A percentile compares a stretch with the other conserved stretches of the same genome.
Evolutionary conservation across 1,140 invertebrate species (phyloP).

Genomic region (Anadara kagoshimensis): DNA sequence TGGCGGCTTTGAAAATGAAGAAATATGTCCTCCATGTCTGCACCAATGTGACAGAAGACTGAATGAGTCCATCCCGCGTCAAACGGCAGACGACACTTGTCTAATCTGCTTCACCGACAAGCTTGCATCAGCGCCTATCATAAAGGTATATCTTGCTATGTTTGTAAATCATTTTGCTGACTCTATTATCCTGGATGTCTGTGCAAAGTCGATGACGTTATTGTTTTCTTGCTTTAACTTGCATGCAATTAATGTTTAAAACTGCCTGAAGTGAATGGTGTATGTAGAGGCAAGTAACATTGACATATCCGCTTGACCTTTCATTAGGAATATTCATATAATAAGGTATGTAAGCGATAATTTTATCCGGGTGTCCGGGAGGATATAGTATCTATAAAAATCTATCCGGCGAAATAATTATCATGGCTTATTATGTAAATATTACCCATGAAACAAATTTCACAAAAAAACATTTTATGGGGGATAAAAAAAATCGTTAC

Average conservation of each 20-base stretch:
- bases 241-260: neutral
- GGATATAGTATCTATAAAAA: no score
- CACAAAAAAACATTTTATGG: no score
- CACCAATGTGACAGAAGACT: neutral
- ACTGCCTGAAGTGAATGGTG: neutral
- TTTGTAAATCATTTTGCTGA: neutral
- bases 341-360: no score
- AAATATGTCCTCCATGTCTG: constrained; percentile 7
- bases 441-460: no score
- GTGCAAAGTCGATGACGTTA: neutral
- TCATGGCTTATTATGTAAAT: no score
- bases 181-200: neutral
- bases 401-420: no score
- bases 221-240: neutral
- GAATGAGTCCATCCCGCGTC: constrained; percentile 65
- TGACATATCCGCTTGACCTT: no score
- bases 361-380: no score
- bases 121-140: constrained; percentile 91
- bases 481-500: no score
- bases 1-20: neutral
- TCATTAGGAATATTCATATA: no score
- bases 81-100: constrained; percentile 98
- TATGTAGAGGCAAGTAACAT: no score
- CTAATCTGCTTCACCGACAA: constrained; percentile 99
- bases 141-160: constrained; percentile 79